phyloP scores from a whole-genome alignment of 2,797 vertebrate species.

The Molossus molossus region DNA sequence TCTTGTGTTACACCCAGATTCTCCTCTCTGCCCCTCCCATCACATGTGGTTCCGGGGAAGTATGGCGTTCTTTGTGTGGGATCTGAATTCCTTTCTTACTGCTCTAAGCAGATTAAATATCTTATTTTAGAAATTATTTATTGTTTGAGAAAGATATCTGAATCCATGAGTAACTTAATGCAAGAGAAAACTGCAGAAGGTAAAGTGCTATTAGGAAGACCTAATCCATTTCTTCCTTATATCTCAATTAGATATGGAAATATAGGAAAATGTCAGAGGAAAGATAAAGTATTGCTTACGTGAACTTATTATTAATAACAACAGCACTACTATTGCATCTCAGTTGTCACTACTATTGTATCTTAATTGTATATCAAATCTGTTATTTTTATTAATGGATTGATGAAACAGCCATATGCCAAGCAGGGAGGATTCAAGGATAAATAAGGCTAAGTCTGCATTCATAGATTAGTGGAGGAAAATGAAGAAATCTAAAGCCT shows the following conservation, averaged over 20 bases:
- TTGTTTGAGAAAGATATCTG: neutral
- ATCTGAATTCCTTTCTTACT: neutral
- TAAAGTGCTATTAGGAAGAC: neutral
- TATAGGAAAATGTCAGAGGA: neutral
- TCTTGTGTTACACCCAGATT: constrained; percentile 16
- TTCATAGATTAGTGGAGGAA: neutral
- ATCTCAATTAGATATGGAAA: neutral
- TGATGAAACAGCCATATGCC: neutral
- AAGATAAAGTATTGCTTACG: neutral
- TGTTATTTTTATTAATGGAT: neutral
- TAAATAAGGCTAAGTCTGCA: neutral
- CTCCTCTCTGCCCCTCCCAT: neutral
- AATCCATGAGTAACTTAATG: neutral
- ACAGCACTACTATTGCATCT: neutral
- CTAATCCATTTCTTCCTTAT: neutral
- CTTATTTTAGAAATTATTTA: neutral
- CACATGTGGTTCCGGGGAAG: neutral
- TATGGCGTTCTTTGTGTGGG: neutral
- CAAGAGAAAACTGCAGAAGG: neutral
- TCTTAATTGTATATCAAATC: too few relatives aligned
- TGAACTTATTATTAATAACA: neutral
- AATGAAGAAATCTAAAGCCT: neutral
- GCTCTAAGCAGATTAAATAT: neutral
- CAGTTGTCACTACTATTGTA: neutral
- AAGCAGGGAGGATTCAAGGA: neutral